These are phyloP conservation scores for Amphilophus citrinellus DNA, from an alignment of 2,113 vertebrate species.

Conservation along the genomic window DNA sequence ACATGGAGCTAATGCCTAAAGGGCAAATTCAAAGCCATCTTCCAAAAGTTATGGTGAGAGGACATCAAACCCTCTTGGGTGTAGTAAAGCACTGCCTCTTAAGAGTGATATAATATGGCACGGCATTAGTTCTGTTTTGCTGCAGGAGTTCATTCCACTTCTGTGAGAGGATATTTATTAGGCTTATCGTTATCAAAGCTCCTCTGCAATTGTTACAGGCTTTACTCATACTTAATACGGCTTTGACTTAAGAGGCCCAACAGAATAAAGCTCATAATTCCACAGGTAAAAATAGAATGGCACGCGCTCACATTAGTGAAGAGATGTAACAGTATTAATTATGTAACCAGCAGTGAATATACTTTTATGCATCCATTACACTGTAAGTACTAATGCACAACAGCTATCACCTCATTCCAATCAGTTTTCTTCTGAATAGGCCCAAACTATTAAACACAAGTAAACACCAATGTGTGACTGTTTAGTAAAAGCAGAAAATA, in stretches of 20 bases:
- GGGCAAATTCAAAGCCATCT: conserved; percentile 12
- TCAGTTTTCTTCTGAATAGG: background rate
- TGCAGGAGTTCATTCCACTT: background rate
- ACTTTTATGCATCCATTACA: background rate
- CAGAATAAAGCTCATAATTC: background rate
- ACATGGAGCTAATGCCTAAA: background rate
- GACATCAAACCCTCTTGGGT: conserved; percentile 5
- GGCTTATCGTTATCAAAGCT: background rate
- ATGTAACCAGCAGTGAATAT: background rate
- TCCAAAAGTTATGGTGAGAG: conserved; percentile 7
- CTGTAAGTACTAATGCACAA: background rate
- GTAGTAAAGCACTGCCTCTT: background rate
- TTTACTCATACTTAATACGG: background rate
- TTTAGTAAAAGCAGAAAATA: background rate
- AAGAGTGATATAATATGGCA: background rate
- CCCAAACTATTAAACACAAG: background rate
- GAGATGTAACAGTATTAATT: background rate
- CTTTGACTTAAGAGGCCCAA: conserved; percentile 18
- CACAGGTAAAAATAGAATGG: background rate
- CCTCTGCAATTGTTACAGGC: conserved; percentile 1
- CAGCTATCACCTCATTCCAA: background rate
- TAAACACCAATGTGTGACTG: background rate
- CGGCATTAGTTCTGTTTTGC: background rate
- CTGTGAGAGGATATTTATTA: conserved; percentile 4
- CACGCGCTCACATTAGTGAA: background rate